These are phyloP conservation scores for Drosophila buzzatii DNA, from an alignment of 2,888 invertebrate genomes.

Conservation along the genomic window DNA sequence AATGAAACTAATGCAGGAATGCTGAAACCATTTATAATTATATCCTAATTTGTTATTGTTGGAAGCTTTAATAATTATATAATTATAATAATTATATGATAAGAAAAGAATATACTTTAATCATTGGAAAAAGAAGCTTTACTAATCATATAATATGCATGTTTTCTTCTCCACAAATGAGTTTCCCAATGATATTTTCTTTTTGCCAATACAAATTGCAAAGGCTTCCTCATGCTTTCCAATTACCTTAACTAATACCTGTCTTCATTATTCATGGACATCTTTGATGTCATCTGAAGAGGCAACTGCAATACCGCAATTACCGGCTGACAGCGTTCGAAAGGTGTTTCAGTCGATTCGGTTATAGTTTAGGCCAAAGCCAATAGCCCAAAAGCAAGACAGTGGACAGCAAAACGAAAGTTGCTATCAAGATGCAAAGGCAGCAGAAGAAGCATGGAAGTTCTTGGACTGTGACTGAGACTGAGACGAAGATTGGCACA, in stretches of 20 bases:
- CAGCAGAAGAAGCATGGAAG: not conserved
- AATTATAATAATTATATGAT: not conserved
- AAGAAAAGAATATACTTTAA: not conserved
- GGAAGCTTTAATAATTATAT: not conserved
- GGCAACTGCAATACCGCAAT: slow-evolving; percentile 29
- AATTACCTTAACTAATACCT: slow-evolving; percentile 25
- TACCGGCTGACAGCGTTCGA: slow-evolving; percentile 15
- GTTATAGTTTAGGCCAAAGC: slow-evolving; percentile 3
- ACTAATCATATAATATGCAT: not conserved
- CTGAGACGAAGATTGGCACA: slow-evolving; percentile 27
- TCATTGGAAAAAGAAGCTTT: not conserved
- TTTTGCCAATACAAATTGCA: not conserved
- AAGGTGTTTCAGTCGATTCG: slow-evolving; percentile 28
- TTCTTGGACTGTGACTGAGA: slow-evolving; percentile 6
- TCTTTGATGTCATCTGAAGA: slow-evolving; percentile 3
- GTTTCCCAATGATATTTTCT: too few relatives aligned
- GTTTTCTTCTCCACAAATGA: not conserved
- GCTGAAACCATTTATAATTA: too few relatives aligned
- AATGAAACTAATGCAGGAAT: not conserved
- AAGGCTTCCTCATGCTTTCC: not conserved
- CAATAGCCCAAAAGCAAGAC: slow-evolving; percentile 2
- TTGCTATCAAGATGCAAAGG: slow-evolving; percentile 45
- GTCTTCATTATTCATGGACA: slow-evolving; percentile 37
- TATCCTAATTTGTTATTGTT: not conserved
- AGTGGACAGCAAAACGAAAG: not conserved